These are phyloP conservation scores for Melanostoma scalare DNA, from an alignment of 2,888 invertebrate genomes.

Conservation along the genomic window DNA sequence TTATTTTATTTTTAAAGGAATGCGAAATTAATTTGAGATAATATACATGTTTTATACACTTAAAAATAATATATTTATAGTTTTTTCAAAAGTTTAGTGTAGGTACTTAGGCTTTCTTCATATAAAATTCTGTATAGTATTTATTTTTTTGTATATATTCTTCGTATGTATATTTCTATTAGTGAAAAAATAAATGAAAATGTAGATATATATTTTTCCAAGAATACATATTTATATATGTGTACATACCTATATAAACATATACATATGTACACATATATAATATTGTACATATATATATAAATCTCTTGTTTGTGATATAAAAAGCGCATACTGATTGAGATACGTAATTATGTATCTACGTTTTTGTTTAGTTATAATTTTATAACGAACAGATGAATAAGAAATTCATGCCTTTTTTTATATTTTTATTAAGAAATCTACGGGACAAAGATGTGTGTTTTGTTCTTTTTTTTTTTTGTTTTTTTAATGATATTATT, in stretches of 20 bases:
- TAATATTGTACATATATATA: constrained; percentile 37
- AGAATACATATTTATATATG: constrained; percentile 38
- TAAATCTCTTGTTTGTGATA: constrained; percentile 53
- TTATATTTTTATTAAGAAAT: background rate
- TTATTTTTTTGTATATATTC: constrained; percentile 27
- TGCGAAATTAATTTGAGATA: constrained; percentile 11
- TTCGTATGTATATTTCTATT: constrained; percentile 15
- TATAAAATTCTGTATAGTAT: constrained; percentile 65
- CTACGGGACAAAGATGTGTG: background rate
- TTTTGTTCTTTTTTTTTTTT: constrained; percentile 5
- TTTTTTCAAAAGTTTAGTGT: constrained; percentile 59
- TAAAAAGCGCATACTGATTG: constrained; percentile 61
- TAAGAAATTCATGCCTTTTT: constrained; percentile 39
- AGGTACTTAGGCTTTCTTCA: constrained; percentile 70
- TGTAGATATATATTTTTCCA: constrained; percentile 52
- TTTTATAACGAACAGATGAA: constrained; percentile 44
- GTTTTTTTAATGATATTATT: constrained; percentile 38
- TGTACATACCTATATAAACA: too few relatives aligned
- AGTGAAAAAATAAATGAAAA: constrained; percentile 63
- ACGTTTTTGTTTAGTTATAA: constrained; percentile 27
- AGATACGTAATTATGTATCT: constrained; percentile 22
- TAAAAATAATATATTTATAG: constrained; percentile 55
- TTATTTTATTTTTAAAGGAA: background rate
- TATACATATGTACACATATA: too few relatives aligned
- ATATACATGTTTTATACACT: constrained; percentile 43